A percentile compares a stretch with the other conserved stretches of the same genome.
Conservation (phyloP, 1,140 invertebrate species). For the Archivesica marissinica region DNA sequence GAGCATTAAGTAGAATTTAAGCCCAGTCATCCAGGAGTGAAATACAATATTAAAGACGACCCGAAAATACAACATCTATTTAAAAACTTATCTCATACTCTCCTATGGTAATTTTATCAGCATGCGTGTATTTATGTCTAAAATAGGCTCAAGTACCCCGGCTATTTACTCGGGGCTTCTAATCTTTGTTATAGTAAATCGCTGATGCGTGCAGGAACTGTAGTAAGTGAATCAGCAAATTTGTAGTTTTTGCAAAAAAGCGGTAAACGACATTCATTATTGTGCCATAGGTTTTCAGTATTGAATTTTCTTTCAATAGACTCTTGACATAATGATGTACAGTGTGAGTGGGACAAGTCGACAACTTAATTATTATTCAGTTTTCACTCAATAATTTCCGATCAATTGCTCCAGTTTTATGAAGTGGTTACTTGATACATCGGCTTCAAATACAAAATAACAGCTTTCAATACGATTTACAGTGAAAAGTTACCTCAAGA, state of each 20-base stretch:
- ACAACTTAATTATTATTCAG: constrained; percentile 31
- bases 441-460: no score
- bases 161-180: constrained; percentile 4
- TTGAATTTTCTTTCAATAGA: constrained; percentile 2
- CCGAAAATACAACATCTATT: constrained; percentile 23
- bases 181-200: constrained; percentile 14
- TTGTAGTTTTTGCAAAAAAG: background rate
- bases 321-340: background rate
- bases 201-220: constrained; percentile 17
- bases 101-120: constrained; percentile 16
- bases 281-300: background rate
- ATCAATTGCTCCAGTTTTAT: background rate
- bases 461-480: no score
- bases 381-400: constrained; percentile 11
- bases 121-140: background rate
- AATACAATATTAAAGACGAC: constrained; percentile 2
- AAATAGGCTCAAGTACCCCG: background rate
- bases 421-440: no score
- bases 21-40: background rate
- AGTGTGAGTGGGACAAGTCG: background rate
- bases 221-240: constrained; percentile 33
- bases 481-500: no score
- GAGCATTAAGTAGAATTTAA: constrained; percentile 10
- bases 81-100: background rate
- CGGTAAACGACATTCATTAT: background rate